Conservation (phyloP, 2,113 vertebrate genomes). For the Pyxicephalus adspersus region DNA sequence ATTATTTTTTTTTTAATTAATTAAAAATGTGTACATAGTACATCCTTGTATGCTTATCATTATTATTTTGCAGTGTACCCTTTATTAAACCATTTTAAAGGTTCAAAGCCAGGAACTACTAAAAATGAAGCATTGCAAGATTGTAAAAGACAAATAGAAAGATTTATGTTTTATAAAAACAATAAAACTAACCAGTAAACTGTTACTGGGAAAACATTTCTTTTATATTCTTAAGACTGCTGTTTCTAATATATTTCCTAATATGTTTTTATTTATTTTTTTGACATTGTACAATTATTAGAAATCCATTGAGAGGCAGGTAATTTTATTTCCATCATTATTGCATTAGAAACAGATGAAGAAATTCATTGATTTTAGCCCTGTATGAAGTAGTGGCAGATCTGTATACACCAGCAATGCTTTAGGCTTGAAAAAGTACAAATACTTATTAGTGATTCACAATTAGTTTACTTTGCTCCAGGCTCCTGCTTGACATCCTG, state of each 20-base stretch:
- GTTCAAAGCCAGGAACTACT: too few species aligned
- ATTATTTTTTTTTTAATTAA: too few species aligned
- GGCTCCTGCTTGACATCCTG: slow-evolving; percentile 3
- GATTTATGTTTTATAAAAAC: too few species aligned
- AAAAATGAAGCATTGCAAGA: too few species aligned
- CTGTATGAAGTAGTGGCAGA: background rate
- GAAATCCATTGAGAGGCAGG: background rate
- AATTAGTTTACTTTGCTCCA: slow-evolving; percentile 23
- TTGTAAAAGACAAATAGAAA: too few species aligned
- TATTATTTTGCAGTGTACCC: too few species aligned
- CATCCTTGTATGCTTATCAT: too few species aligned
- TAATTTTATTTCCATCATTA: slow-evolving; percentile 11
- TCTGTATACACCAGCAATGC: background rate
- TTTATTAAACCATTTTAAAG: too few species aligned
- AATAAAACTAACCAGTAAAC: too few species aligned
- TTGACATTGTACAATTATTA: background rate
- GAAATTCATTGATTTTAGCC: slow-evolving; percentile 28
- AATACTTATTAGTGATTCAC: background rate
- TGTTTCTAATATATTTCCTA: background rate
- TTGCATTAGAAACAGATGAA: slow-evolving; percentile 16
- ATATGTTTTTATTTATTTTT: background rate
- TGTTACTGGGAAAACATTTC: too few species aligned
- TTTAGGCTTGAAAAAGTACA: background rate
- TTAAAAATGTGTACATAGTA: too few species aligned
- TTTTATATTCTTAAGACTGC: background rate